A percentile compares a stretch with the other conserved stretches of the same genome.
Evolutionary conservation across 2,888 invertebrate species (phyloP).

Genomic region (Noctua fimbriata): DNA sequence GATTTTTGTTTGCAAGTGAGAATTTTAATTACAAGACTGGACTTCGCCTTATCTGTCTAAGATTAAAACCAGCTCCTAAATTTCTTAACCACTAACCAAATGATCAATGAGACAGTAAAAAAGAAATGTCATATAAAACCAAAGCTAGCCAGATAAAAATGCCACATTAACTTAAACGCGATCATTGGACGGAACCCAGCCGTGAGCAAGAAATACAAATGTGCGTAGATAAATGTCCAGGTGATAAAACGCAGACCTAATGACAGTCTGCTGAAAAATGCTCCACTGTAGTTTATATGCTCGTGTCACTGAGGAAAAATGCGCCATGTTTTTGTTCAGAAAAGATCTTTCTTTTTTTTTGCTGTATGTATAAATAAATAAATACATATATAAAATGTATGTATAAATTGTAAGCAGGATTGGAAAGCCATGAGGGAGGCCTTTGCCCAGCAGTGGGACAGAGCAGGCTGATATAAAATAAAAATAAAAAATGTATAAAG

Average conservation of each 20-base stretch:
- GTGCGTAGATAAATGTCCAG: conserved; percentile 56
- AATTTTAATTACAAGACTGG: background rate
- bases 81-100: background rate
- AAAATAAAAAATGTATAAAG: too few relatives aligned
- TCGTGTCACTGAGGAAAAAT: conserved; percentile 27
- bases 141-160: conserved; percentile 48
- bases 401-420: too few relatives aligned
- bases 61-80: background rate
- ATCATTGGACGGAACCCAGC: conserved; percentile 50
- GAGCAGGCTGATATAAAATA: too few relatives aligned
- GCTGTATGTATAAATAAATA: too few relatives aligned
- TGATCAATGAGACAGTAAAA: conserved; percentile 20
- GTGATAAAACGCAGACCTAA: conserved; percentile 61
- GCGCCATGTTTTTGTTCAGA: conserved; percentile 33
- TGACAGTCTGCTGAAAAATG: conserved; percentile 55
- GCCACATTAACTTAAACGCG: conserved; percentile 47
- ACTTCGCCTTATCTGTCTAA: background rate
- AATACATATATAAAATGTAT: too few relatives aligned
- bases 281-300: conserved; percentile 53
- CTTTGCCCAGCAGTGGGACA: too few relatives aligned
- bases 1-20: too few relatives aligned
- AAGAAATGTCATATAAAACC: conserved; percentile 28
- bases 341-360: conserved; percentile 13
- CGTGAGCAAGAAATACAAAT: conserved; percentile 46
- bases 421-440: too few relatives aligned